Percentiles rank a stretch among this genome's conserved stretches.
These are phyloP conservation scores for Pteruthius melanotis DNA, from an alignment of 2,113 vertebrate species.

Conservation along the genomic window DNA sequence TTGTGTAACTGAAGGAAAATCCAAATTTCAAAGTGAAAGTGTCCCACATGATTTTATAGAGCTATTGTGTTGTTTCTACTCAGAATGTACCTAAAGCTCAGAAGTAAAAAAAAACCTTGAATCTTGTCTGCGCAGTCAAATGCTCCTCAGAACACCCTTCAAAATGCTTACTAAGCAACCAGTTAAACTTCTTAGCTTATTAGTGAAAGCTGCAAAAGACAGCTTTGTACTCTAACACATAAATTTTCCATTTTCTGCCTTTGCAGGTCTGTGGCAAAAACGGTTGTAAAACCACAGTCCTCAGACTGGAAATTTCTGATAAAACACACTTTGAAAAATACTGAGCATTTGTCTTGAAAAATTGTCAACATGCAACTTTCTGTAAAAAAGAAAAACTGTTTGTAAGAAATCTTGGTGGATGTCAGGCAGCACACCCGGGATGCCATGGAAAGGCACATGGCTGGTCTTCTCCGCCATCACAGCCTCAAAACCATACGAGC, in stretches of 20 bases:
- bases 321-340: not conserved
- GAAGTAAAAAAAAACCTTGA: not conserved
- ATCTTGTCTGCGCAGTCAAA: not conserved
- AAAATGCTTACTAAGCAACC: not conserved
- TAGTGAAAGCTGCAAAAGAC: not conserved
- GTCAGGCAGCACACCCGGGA: not conserved
- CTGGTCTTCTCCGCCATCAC: not conserved
- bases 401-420: not conserved
- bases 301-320: not conserved
- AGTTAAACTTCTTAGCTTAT: not conserved
- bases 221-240: not conserved
- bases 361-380: not conserved
- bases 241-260: not conserved
- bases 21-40: not conserved
- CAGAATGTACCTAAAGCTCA: not conserved
- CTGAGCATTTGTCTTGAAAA: not conserved
- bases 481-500: not conserved
- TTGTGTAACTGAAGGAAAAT: not conserved
- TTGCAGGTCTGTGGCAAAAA: not conserved
- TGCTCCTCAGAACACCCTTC: not conserved
- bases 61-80: not conserved
- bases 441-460: not conserved
- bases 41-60: not conserved
- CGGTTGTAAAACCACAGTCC: not conserved
- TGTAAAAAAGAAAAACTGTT: not conserved